Base-by-base conservation (phyloP, 2,113 vertebrate genomes). In the Cervus canadensis region DNA sequence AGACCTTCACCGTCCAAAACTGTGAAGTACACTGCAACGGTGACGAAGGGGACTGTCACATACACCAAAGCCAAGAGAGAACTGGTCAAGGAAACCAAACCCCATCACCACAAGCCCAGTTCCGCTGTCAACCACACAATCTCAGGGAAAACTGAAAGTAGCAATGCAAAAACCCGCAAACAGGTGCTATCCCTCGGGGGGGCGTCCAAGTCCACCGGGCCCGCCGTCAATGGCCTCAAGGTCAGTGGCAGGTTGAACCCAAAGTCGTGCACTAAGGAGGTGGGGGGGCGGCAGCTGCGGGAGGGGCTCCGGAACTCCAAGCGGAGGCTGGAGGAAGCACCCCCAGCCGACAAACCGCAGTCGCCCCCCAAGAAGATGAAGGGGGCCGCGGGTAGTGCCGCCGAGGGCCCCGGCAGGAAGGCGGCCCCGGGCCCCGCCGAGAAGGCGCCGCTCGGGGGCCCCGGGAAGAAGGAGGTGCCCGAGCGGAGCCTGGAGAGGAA, bases 91-190 rank as follows among this genome's bases (percentile, higher is more conserved):
- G 99, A 99, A 99, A 99, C 99, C 99, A 99, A 99, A 99, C 99
- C 99, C 99, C 99, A 99, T 99, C 99, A 99, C 98, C 99, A 99
- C 99, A 99, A 99, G 99, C 98, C 99, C 99, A 99, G 99, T 99
- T 99, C 99, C 98, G 99, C 99, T 98, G 99, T 99, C 99, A 99
- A 99, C 99, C 99, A 99, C 98, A 99, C 98, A 99, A 99, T 99
- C 99, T 99, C 99, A 99, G 99, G 99, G 99, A 99, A 99, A 99
- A 99, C 98, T 99, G 99, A 99, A 99, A 99, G 99, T 99, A 99
- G 99, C 99, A 99, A 99, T 99, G 99, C 99, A 99, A 99, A 99
- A 99, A 99, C 99, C 98, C 99, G 99, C 99, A 99, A 99, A 99
- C 99, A 99, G 99, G 99, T 99, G 99, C 99, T 99, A 99, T 99